Evolutionary conservation across 2,888 invertebrate species (phyloP).

Genomic region (Stegophylla sp.): DNA sequence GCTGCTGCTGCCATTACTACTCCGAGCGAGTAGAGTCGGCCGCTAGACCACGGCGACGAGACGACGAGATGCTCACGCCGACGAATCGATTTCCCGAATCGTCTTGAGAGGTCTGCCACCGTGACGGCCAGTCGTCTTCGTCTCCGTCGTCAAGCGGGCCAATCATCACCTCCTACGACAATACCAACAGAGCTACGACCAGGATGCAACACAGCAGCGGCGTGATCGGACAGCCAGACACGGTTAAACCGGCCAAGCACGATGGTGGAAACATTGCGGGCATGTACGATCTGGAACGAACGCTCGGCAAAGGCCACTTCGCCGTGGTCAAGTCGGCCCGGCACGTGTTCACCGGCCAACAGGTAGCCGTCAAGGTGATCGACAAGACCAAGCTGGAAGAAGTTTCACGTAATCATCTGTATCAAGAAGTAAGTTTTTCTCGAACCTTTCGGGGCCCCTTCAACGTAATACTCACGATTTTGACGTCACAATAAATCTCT

Average conservation of each 20-base stretch:
- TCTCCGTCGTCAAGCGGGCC: no score
- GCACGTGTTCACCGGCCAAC: slow-evolving; percentile 98
- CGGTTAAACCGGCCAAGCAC: slow-evolving; percentile 63
- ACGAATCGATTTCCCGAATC: neutral
- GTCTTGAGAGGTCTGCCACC: neutral
- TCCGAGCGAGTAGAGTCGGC: no score
- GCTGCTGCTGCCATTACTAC: no score
- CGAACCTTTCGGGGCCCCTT: no score
- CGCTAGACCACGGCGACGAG: neutral
- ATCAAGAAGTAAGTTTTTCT: slow-evolving; percentile 90
- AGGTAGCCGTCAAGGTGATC: slow-evolving; percentile 97
- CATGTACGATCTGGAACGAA: slow-evolving; percentile 95
- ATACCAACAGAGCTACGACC: no score
- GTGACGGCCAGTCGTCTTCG: neutral
- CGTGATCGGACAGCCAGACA: slow-evolving; percentile 52
- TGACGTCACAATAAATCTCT: no score
- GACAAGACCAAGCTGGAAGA: slow-evolving; percentile 98
- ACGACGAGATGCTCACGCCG: neutral
- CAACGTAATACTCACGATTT: no score
- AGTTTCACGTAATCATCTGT: slow-evolving; percentile 92
- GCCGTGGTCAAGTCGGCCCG: slow-evolving; percentile 97
- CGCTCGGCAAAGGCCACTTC: slow-evolving; percentile 97
- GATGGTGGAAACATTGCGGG: slow-evolving; percentile 92
- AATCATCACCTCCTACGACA: no score
- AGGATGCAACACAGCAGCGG: slow-evolving; percentile 54